phyloP scores from a whole-genome alignment of 1,140 invertebrate species.

The Neodiprion lecontei region DNA sequence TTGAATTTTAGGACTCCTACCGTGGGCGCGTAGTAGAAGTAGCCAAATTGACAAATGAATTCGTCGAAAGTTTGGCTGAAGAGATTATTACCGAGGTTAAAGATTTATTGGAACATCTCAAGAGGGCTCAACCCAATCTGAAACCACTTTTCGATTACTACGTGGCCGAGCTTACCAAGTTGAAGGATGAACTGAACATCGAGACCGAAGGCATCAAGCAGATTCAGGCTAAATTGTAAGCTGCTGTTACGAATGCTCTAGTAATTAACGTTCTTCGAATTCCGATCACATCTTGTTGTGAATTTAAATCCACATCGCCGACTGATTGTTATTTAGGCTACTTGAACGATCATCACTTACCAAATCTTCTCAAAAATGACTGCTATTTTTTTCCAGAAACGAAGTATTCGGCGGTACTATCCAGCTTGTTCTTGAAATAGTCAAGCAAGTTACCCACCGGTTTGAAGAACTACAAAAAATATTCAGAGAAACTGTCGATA shows the following conservation, averaged over 20 bases:
- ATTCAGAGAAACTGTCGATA: slow-evolving; percentile 56
- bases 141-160: slow-evolving; percentile 67
- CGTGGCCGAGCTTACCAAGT: slow-evolving; percentile 64
- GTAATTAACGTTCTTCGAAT: neutral
- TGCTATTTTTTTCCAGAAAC: slow-evolving; percentile 44
- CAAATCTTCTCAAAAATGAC: no score
- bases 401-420: slow-evolving; percentile 56
- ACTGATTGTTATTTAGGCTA: slow-evolving; percentile 3
- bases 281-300: slow-evolving; percentile 4
- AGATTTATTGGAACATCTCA: slow-evolving; percentile 58
- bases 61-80: slow-evolving; percentile 52
- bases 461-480: slow-evolving; percentile 57
- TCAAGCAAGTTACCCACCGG: slow-evolving; percentile 44
- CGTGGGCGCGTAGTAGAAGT: slow-evolving; percentile 34
- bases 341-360: neutral
- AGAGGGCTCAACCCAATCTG: slow-evolving; percentile 68
- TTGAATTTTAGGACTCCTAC: slow-evolving; percentile 31
- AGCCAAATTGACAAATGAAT: slow-evolving; percentile 52
- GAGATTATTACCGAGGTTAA: slow-evolving; percentile 49
- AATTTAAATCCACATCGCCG: neutral
- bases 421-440: slow-evolving; percentile 53
- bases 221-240: slow-evolving; percentile 69
- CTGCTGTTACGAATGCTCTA: slow-evolving; percentile 20
- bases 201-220: slow-evolving; percentile 69
- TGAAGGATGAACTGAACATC: slow-evolving; percentile 69